Conservation (phyloP, 2,888 invertebrate genomes). For the Bibio marci region DNA sequence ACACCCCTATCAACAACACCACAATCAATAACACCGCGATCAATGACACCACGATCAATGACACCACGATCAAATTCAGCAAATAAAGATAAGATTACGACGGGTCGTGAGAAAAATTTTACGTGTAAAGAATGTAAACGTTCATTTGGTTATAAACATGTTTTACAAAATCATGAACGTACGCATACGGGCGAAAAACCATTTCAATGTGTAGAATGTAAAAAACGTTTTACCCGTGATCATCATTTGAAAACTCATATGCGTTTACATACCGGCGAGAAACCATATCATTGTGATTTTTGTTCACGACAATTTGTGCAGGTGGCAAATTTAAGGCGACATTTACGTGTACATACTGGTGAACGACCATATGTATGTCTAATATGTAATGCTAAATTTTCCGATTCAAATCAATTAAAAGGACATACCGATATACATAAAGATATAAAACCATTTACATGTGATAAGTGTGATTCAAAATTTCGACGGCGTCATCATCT, state of each 20-base stretch:
- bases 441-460: slow-evolving; percentile 77
- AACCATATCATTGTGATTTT: slow-evolving; percentile 81
- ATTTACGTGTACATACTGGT: slow-evolving; percentile 79
- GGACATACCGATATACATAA: slow-evolving; percentile 79
- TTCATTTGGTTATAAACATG: slow-evolving; percentile 87
- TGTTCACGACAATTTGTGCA: slow-evolving; percentile 88
- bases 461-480: slow-evolving; percentile 58
- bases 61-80: slow-evolving; percentile 2
- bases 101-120: slow-evolving; percentile 60
- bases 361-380: slow-evolving; percentile 81
- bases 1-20: slow-evolving; percentile 38
- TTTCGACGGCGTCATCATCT: slow-evolving; percentile 77
- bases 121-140: slow-evolving; percentile 76
- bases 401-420: slow-evolving; percentile 82
- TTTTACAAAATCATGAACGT: slow-evolving; percentile 83
- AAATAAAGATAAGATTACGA: slow-evolving; percentile 29
- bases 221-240: slow-evolving; percentile 82
- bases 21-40: slow-evolving; percentile 29
- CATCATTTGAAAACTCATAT: slow-evolving; percentile 89
- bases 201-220: slow-evolving; percentile 80
- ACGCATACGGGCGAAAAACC: slow-evolving; percentile 92
- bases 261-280: slow-evolving; percentile 82
- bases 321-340: slow-evolving; percentile 78
- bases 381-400: slow-evolving; percentile 70
- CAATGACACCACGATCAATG: slow-evolving; percentile 12